Evolutionary conservation across 1,140 invertebrate genomes (phyloP).

Genomic region (Leptopilina clavipes): DNA sequence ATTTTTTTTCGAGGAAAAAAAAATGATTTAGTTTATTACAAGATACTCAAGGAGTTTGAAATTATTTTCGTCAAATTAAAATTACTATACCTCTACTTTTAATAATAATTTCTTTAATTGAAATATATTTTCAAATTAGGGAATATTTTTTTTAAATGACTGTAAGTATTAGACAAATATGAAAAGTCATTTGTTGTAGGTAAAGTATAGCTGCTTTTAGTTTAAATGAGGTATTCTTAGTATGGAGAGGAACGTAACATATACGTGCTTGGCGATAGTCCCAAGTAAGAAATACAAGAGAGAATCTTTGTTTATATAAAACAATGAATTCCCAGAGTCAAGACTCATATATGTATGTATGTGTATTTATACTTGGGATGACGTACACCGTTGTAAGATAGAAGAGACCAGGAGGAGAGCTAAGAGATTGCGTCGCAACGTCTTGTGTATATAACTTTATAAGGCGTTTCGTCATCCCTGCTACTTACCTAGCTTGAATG

Average conservation of each 20-base stretch:
- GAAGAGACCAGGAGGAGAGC: not conserved
- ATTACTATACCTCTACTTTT: too few relatives aligned
- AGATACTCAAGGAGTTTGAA: too few relatives aligned
- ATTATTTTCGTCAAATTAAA: too few relatives aligned
- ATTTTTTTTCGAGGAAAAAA: too few relatives aligned
- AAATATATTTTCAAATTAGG: too few relatives aligned
- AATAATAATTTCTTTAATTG: too few relatives aligned
- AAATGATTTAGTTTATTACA: too few relatives aligned
- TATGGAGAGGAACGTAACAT: not conserved
- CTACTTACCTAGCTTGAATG: conserved; percentile 51
- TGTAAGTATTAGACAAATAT: too few relatives aligned
- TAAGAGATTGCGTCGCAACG: conserved; percentile 31
- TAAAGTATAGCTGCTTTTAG: not conserved
- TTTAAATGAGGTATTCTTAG: not conserved
- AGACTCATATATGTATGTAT: not conserved
- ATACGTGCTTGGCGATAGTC: not conserved
- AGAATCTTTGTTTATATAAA: conserved; percentile 3
- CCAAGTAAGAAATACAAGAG: not conserved
- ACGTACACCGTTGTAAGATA: conserved; percentile 19
- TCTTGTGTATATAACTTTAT: conserved; percentile 45
- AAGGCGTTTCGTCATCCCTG: conserved; percentile 47
- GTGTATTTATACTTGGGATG: conserved; percentile 53
- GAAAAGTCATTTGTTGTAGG: not conserved
- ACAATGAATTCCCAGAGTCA: not conserved
- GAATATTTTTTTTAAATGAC: too few relatives aligned